Conservation (phyloP, 2,113 vertebrate species). For the Aix galericulata region DNA sequence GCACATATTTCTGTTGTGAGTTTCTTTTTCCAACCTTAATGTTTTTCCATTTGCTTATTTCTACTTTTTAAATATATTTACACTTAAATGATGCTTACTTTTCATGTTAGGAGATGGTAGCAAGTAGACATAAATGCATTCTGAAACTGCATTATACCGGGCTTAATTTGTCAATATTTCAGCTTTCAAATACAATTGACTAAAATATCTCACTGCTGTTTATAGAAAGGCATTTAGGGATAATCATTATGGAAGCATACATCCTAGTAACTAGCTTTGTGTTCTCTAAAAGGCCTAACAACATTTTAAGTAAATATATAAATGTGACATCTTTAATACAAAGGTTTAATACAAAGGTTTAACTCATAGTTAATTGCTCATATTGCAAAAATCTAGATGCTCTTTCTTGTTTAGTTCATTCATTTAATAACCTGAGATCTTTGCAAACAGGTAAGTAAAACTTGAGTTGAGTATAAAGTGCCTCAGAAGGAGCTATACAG, state of each 20-base stretch:
- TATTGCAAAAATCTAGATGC: not conserved
- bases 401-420: not conserved
- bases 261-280: not conserved
- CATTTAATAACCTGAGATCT: not conserved
- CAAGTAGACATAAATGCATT: not conserved
- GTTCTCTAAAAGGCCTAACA: not conserved
- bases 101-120: not conserved
- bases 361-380: not conserved
- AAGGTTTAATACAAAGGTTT: not conserved
- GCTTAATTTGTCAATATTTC: not conserved
- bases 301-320: not conserved
- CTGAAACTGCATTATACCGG: not conserved
- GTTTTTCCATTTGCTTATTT: not conserved
- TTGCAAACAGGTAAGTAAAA: not conserved
- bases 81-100: not conserved
- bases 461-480: not conserved
- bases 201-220: not conserved
- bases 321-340: not conserved
- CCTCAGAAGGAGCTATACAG: not conserved
- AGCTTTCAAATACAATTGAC: not conserved
- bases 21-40: not conserved
- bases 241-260: not conserved
- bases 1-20: not conserved
- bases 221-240: not conserved
- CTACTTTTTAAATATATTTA: not conserved